Conservation (phyloP, 2,888 invertebrate species). For the Hypomecis punctinalis region DNA sequence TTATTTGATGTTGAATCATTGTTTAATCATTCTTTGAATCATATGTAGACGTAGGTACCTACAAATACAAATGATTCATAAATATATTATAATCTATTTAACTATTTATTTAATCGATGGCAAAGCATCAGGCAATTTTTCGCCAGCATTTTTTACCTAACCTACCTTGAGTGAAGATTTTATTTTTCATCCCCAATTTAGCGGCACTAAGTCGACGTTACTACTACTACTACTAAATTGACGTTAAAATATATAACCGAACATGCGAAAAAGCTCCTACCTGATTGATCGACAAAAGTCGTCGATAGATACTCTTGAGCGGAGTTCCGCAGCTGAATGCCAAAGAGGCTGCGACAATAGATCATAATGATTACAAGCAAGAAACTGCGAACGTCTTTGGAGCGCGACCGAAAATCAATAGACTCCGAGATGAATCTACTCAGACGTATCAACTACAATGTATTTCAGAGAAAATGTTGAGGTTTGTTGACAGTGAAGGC, state of each 20-base stretch:
- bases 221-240: no score
- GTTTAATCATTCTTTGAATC: no score
- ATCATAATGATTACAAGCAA: conserved; percentile 41
- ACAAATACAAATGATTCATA: no score
- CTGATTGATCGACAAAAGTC: conserved; percentile 35
- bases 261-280: conserved; percentile 10
- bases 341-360: conserved; percentile 68
- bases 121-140: no score
- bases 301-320: conserved; percentile 31
- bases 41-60: no score
- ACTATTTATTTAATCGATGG: no score
- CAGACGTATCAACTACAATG: conserved; percentile 26
- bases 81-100: no score
- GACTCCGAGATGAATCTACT: conserved; percentile 58
- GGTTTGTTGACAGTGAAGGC: conserved; percentile 78
- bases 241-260: background rate
- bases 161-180: no score
- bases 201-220: no score
- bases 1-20: no score
- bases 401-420: conserved; percentile 76
- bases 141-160: no score
- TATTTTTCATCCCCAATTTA: background rate
- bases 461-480: conserved; percentile 51
- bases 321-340: conserved; percentile 59
- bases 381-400: conserved; percentile 49